These are phyloP conservation scores for Spheniscus humboldti DNA, from an alignment of 2,797 vertebrate species.

Conservation along the genomic window DNA sequence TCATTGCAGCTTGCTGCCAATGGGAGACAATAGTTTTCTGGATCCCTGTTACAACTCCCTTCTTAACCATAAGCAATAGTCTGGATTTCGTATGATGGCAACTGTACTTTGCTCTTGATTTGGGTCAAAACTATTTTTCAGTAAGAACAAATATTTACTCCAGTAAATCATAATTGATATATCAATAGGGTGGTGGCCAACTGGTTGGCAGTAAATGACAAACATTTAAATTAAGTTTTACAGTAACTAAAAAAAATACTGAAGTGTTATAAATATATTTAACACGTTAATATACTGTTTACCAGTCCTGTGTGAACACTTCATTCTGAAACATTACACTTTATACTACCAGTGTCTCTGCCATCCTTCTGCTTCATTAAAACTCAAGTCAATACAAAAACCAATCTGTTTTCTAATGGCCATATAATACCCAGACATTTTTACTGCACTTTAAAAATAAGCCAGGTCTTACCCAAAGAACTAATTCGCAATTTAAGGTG, in stretches of 20 bases:
- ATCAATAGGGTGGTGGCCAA: not conserved
- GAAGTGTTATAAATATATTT: not conserved
- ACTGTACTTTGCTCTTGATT: not conserved
- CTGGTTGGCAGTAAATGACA: not conserved
- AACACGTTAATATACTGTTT: not conserved
- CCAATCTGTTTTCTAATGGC: not conserved
- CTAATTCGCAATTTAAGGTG: not conserved
- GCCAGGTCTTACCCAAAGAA: not conserved
- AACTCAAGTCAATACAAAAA: not conserved
- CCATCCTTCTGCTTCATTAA: not conserved
- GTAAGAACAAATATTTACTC: not conserved
- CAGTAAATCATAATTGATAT: not conserved
- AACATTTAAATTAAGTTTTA: not conserved
- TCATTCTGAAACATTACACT: not conserved
- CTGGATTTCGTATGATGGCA: not conserved
- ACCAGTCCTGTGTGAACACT: not conserved
- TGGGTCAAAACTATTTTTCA: not conserved
- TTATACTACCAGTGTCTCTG: not conserved
- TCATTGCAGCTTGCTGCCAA: not conserved
- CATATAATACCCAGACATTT: not conserved
- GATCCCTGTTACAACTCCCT: not conserved
- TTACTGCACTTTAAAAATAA: not conserved
- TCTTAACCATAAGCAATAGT: not conserved
- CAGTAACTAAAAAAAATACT: not conserved
- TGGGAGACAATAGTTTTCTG: not conserved